Evolutionary conservation across 2,888 invertebrate species (phyloP), one percentile per base, ranked within the genome.

Genomic region (Drosophila fulvimacula): DNA sequence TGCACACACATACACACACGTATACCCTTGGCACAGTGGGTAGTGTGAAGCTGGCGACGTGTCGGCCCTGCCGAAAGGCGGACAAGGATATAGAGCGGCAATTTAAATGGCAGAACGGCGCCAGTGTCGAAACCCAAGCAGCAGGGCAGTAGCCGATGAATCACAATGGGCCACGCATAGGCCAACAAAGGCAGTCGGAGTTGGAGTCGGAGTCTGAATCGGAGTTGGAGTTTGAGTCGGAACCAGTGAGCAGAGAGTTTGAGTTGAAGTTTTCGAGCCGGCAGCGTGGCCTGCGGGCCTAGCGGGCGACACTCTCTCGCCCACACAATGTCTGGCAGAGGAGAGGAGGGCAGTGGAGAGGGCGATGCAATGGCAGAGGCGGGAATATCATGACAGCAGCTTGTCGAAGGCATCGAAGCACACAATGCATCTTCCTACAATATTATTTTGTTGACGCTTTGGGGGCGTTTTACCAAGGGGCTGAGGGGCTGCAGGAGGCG

Each of bases 91-190:
- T 74, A 81, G 81, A 86, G 72, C 78, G 78, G 83, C 82, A 81
- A 83, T 81, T 86, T 78, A 77, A 88, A 88, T 77, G 81, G 73
- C 82, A 79, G 76, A 82, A 82, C 83, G 91, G 91, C 90, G 90
- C 90, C 91, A 91, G 81, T 78, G 64, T 53, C 46, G 53, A 65
- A 69, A 83, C 83, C 81, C 74, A 77, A 83, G 82, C 83, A 69
- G 49, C 64, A 42, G 60, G 59, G 34, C 58, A 36, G 61, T 38
- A 52, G 49, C 55, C 76, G 86, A 87, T 87, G 87, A 87, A 82
- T 84, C 84, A 84, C 80, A 69, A 68, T 63, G 61, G 72, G 64
- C 48, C 48, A 62, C 55, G 42, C 57, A 61, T 64, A 71, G 55
- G 21, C 49, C 55, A 60, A 46, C 27, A 21, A 41, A 51, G 10